Percentiles rank a stretch among this genome's conserved stretches.
phyloP scores from a whole-genome alignment of 2,888 invertebrate species.

The Leptopilina syphax region DNA sequence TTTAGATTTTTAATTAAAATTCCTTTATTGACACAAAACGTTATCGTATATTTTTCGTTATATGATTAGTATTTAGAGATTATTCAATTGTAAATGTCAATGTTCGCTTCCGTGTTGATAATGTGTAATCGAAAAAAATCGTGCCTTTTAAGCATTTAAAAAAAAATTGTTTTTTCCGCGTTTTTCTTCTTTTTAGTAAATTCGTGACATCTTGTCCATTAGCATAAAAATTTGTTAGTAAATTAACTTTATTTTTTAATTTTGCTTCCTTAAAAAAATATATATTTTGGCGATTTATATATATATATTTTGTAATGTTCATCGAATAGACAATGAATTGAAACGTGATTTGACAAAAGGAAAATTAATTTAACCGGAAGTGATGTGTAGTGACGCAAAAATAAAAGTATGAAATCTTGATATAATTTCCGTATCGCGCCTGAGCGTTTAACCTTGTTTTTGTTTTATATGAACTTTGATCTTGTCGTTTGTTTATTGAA shows the following conservation, averaged over 20 bases:
- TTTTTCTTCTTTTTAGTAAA: not conserved
- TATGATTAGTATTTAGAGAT: slow-evolving; percentile 15
- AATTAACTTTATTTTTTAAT: too few species aligned
- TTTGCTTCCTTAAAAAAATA: too few species aligned
- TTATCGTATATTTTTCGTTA: not conserved
- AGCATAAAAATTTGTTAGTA: too few species aligned
- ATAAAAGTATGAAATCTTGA: slow-evolving; percentile 1
- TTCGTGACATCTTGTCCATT: not conserved
- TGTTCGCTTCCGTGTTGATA: slow-evolving; percentile 3
- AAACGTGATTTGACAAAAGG: not conserved
- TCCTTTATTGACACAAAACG: not conserved
- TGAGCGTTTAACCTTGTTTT: slow-evolving; percentile 1
- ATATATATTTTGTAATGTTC: too few species aligned
- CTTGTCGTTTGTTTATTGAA: not conserved
- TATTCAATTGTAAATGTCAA: not conserved
- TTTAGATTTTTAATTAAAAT: slow-evolving; percentile 1
- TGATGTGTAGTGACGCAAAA: not conserved
- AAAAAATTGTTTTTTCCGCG: not conserved
- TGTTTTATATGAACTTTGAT: slow-evolving; percentile 16
- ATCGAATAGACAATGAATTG: too few species aligned
- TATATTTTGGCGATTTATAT: too few species aligned
- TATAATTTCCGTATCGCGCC: slow-evolving; percentile 10
- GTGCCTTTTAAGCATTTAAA: not conserved
- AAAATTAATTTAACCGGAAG: not conserved
- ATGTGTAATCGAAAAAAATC: not conserved